Base-by-base conservation (phyloP, 1,140 invertebrate genomes). In the Drosophila malerkotliana region DNA sequence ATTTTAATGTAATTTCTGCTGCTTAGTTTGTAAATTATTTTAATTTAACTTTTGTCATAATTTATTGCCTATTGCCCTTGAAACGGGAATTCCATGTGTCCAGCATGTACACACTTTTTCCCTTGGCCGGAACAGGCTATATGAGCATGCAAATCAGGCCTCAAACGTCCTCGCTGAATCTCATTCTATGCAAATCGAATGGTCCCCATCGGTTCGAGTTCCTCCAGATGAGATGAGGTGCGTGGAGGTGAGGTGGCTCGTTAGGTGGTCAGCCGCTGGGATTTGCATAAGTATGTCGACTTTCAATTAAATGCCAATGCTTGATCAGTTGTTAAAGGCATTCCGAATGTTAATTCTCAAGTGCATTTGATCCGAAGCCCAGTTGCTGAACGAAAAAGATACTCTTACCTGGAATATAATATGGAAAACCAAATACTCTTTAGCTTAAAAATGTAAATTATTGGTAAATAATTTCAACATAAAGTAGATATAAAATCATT, bases 291-390 rank as follows among this genome's bases (percentile, higher is more conserved):
- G 79, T 79, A 88, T 88, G 79, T 81, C 58, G 82, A 66, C 83
- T 76, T 83, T 89, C 79, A 88, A 83, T 87, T 88, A 88, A 88
- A 87, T 87, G 75, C 82, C 83, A 87, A 59, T 63, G 72, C 74
- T 48, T 32, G 67, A 59, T 34, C 81, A 85, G 73, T 85, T 85
- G 82, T 85, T 85, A 77, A 72, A 78, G 55, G 82, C 84, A 88
- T 88, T 83, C 84, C 83, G 67, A 89, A 88, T 88, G 83, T 88
- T 79, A 83, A 88, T 88, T 88, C 83, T 83, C 83, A 87, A 87
- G 82, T 87, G 83, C 78, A 87, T 87, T 87, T 75, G 57, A 57
- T 61, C 55, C 53, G 28, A 75, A 37, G 54, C 34, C 15, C 28
- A 49, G 49, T 32, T 15, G 37, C 26, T 32, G 49, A 63, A 45